Percentiles rank a stretch among this genome's conserved stretches.
Evolutionary conservation across 2,113 vertebrate genomes (phyloP).

Genomic region (Charadrius vociferus): DNA sequence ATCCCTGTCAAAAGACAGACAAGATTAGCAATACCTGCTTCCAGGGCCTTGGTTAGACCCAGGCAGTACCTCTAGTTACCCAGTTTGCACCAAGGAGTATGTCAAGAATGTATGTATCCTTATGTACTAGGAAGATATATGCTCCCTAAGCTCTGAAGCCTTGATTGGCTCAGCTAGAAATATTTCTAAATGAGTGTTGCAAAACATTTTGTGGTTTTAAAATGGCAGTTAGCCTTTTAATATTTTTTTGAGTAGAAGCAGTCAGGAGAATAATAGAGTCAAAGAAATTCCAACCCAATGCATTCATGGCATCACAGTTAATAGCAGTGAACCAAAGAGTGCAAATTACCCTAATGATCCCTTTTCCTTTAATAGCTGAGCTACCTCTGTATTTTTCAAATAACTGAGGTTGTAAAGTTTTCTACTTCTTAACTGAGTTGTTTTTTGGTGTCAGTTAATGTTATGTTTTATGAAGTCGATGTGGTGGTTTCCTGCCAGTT

Average conservation of each 20-base stretch:
- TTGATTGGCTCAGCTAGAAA: not conserved
- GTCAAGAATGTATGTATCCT: not conserved
- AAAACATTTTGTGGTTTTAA: not conserved
- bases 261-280: not conserved
- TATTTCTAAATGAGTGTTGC: not conserved
- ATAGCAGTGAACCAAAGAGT: not conserved
- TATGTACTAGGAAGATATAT: not conserved
- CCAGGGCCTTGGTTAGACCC: not conserved
- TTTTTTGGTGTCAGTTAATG: constrained; percentile 32
- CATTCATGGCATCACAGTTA: not conserved
- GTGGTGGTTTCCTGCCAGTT: constrained; percentile 30
- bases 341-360: not conserved
- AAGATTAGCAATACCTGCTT: not conserved
- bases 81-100: not conserved
- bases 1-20: not conserved
- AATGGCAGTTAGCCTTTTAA: not conserved
- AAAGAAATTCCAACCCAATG: not conserved
- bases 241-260: not conserved
- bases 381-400: constrained; percentile 51
- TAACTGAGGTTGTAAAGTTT: constrained; percentile 51
- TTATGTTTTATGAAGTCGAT: constrained; percentile 32
- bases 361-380: not conserved
- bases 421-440: not conserved
- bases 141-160: not conserved
- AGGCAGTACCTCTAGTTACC: not conserved